phyloP scores from a whole-genome alignment of 2,888 invertebrate genomes.

The Phrixothrix hirtus region DNA sequence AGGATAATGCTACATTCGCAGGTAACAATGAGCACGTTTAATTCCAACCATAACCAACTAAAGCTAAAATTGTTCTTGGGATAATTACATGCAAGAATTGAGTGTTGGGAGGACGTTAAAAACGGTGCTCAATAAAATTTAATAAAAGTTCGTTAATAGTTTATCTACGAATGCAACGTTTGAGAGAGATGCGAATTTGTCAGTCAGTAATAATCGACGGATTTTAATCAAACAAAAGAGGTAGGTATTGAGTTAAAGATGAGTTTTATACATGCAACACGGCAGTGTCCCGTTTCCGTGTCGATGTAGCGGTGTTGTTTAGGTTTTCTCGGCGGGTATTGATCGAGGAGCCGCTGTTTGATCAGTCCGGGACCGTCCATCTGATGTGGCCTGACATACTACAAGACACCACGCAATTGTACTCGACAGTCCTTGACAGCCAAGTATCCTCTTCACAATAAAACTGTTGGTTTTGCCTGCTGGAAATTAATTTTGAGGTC shows the following conservation, averaged over 20 bases:
- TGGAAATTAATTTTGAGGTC: background rate
- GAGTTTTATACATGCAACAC: background rate
- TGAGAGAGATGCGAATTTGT: background rate
- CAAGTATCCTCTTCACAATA: conserved; percentile 14
- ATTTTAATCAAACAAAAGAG: background rate
- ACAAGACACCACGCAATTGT: conserved; percentile 24
- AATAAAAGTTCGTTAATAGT: background rate
- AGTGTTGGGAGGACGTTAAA: background rate
- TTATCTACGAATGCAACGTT: background rate
- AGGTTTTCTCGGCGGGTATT: conserved; percentile 33
- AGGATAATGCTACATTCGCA: no score
- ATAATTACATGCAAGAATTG: background rate
- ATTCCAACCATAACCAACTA: no score
- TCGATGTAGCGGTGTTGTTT: conserved; percentile 26
- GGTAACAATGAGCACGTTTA: no score
- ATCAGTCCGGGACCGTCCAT: conserved; percentile 32
- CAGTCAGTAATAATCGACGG: background rate
- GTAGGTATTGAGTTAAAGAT: background rate
- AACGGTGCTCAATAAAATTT: background rate
- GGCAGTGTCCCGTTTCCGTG: conserved; percentile 18
- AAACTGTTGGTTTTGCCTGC: conserved; percentile 8
- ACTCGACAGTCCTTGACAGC: conserved; percentile 15
- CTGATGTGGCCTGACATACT: conserved; percentile 26
- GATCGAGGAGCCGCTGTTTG: conserved; percentile 33
- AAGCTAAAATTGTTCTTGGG: no score